Base-by-base conservation (phyloP, 1,140 invertebrate species). In the Drosophila gunungcola region DNA sequence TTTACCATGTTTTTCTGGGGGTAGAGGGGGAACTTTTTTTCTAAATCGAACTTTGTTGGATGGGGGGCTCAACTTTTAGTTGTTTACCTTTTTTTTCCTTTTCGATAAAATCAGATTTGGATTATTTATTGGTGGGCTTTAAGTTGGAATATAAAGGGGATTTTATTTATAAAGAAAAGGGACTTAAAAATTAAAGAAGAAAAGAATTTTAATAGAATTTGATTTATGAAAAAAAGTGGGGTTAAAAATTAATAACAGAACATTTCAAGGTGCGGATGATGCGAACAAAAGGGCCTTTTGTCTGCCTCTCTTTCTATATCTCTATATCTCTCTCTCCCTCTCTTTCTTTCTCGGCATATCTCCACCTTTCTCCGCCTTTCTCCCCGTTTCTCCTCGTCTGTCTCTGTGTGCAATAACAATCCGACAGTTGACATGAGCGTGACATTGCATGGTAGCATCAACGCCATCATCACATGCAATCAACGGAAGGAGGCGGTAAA, bases 401-500 rank as follows among this genome's bases (percentile, higher is more conserved):
- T 39, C 32, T 46, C 48, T 69, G 69, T 65, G 58, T 63, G 58
- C 54, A 80, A 80, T 83, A 85, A 80, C 76, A 83, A 80, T 72
- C 77, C 61, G 64, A 85, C 81, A 83, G 81, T 79, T 83, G 80
- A 83, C 80, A 84, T 76, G 81, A 85, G 80, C 77, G 80, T 84
- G 80, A 85, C 80, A 85, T 72, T 83, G 80, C 76, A 70, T 83
- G 81, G 72, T 65, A 76, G 78, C 78, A 84, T 80, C 80, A 80
- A 83, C 77, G 81, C 77, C 80, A 83, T 83, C 81, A 83, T 83
- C 80, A 84, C 80, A 80, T 80, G 80, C 81, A 84, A 79, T 83
- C 80, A 75, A 65, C 80, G 61, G 53, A 41, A 57, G 64, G 34
- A 41, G 64, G 43, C 63, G 13, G 34, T 38, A 21, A 16, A 41